Conservation (phyloP, 2,797 vertebrate species). For the Microctenopoma steveboyesi region DNA sequence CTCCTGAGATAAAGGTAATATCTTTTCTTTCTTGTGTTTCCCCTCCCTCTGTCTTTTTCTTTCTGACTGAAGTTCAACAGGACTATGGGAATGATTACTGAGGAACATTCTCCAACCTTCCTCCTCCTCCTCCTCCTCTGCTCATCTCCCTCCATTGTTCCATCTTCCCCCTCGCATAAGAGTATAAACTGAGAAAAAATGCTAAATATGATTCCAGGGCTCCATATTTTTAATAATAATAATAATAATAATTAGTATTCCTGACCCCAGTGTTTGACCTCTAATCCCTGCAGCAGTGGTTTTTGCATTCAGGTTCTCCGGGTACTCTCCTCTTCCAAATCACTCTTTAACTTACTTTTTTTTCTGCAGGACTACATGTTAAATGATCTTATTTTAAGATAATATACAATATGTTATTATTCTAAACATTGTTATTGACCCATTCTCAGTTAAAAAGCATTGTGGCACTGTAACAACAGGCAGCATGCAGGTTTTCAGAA, state of each 20-base stretch:
- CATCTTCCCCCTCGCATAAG: conserved; percentile 51
- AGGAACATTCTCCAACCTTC: conserved; percentile 72
- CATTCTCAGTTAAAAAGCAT: not conserved
- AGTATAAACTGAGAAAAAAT: conserved; percentile 49
- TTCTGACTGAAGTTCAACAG: conserved; percentile 81
- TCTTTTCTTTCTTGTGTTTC: conserved; percentile 38
- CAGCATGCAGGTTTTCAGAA: not conserved
- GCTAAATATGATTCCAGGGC: conserved; percentile 37
- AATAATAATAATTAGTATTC: conserved; percentile 44
- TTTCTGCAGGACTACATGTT: conserved; percentile 2
- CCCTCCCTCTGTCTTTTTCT: conserved; percentile 55
- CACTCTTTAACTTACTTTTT: conserved; percentile 16
- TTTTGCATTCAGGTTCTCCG: conserved; percentile 31
- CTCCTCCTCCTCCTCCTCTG: conserved; percentile 48
- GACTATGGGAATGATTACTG: conserved; percentile 88
- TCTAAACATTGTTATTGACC: not conserved
- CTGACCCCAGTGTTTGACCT: conserved; percentile 44
- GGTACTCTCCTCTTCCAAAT: conserved; percentile 12
- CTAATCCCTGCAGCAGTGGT: conserved; percentile 46
- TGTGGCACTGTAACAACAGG: not conserved
- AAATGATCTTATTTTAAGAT: conserved; percentile 1
- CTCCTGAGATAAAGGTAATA: conserved; percentile 61
- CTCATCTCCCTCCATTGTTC: conserved; percentile 36
- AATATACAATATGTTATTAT: too few species aligned
- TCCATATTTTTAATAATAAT: conserved; percentile 47